Evolutionary conservation across 2,113 vertebrate genomes (phyloP).

Genomic region (Myodes glareolus): DNA sequence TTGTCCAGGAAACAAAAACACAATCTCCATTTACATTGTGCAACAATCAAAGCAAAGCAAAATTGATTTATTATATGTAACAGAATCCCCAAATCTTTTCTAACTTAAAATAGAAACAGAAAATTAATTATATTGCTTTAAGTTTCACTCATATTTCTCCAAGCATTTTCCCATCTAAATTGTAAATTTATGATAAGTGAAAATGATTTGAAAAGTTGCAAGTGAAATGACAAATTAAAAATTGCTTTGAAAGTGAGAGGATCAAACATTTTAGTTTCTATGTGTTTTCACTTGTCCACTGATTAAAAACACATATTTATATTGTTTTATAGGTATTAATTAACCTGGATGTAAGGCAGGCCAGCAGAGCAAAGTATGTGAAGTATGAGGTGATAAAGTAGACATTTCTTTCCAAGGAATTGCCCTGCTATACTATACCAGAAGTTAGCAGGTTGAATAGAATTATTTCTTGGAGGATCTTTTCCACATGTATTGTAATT

Average conservation of each 20-base stretch:
- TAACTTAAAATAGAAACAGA: neutral
- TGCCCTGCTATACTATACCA: neutral
- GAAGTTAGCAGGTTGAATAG: neutral
- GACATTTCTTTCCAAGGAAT: neutral
- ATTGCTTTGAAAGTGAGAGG: neutral
- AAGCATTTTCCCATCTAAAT: neutral
- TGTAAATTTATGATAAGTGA: slow-evolving; percentile 9
- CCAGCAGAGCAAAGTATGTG: neutral
- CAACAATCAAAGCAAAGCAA: neutral
- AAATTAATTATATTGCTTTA: neutral
- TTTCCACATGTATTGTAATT: neutral
- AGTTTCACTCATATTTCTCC: slow-evolving; percentile 26
- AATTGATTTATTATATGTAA: neutral
- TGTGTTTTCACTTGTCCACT: neutral
- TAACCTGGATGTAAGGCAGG: neutral
- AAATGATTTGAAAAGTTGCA: neutral
- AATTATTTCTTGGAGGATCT: neutral
- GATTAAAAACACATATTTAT: neutral
- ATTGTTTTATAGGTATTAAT: neutral
- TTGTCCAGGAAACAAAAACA: too few species aligned
- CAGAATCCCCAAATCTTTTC: neutral
- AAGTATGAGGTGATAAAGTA: neutral
- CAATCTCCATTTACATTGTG: neutral
- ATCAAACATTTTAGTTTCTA: neutral
- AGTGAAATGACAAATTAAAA: neutral